These are phyloP conservation scores for Microctenopoma lineatum DNA, from an alignment of 2,797 vertebrate genomes.

Conservation along the genomic window DNA sequence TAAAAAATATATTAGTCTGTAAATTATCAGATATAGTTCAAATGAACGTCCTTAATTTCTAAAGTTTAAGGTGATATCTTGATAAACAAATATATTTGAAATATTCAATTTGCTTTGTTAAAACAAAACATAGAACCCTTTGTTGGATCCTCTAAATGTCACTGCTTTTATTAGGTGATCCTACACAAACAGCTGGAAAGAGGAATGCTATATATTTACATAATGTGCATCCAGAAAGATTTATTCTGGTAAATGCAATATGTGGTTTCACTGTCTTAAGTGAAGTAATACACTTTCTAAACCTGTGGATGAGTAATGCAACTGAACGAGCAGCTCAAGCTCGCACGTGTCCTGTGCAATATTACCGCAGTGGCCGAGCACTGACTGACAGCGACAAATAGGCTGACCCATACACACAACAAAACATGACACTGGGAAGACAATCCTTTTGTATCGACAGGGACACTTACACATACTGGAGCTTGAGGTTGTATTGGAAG, in stretches of 20 bases:
- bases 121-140: neutral
- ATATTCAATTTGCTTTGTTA: neutral
- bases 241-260: neutral
- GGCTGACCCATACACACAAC: slow-evolving; percentile 38
- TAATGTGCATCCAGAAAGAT: neutral
- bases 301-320: slow-evolving; percentile 15
- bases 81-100: neutral
- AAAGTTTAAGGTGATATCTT: neutral
- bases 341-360: neutral
- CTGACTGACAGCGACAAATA: slow-evolving; percentile 74
- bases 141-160: neutral
- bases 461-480: slow-evolving; percentile 87
- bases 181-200: neutral
- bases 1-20: no score
- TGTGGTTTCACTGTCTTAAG: neutral
- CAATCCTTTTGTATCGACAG: slow-evolving; percentile 36
- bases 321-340: slow-evolving; percentile 1
- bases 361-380: slow-evolving; percentile 17
- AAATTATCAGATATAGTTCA: neutral
- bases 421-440: slow-evolving; percentile 45
- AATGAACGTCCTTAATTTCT: neutral
- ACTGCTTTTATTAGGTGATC: neutral
- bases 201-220: neutral
- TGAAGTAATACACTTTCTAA: slow-evolving; percentile 10
- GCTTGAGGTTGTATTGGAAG: slow-evolving; percentile 83